Percentiles rank a stretch among this genome's conserved stretches.
These are phyloP conservation scores for Paratrypauchen microcephalus DNA, from an alignment of 2,797 vertebrate genomes.

Conservation along the genomic window DNA sequence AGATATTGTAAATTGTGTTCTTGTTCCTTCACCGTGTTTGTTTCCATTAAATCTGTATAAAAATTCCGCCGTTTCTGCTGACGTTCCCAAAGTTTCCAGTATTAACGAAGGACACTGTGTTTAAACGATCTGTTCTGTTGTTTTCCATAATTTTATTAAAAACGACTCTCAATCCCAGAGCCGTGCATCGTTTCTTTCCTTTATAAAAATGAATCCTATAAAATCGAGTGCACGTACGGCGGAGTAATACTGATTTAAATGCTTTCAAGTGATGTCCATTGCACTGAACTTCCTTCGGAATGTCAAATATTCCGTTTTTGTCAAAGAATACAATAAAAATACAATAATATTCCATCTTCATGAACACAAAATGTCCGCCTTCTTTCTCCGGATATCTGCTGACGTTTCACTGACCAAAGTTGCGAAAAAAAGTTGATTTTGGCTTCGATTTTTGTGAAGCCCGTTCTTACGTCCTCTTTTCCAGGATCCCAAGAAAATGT, in stretches of 20 bases:
- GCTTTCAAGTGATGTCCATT: slow-evolving; percentile 1
- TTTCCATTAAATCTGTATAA: background rate
- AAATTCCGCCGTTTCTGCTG: no score
- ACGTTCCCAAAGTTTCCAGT: background rate
- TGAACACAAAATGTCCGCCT: no score
- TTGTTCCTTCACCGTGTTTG: background rate
- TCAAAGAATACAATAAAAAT: background rate
- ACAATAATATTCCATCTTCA: no score
- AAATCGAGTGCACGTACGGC: background rate
- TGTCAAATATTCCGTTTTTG: background rate
- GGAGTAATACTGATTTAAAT: background rate
- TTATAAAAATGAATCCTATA: background rate
- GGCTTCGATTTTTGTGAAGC: no score
- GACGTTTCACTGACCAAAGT: no score
- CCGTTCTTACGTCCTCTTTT: background rate
- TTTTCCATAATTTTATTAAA: background rate
- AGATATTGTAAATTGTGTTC: no score
- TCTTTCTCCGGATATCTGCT: no score
- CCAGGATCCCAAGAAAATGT: background rate
- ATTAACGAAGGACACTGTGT: background rate
- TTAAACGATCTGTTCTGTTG: background rate
- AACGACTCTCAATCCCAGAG: background rate
- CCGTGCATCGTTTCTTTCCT: background rate
- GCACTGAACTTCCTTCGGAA: background rate
- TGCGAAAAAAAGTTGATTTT: no score